phyloP scores from a whole-genome alignment of 2,113 vertebrate genomes.

The Rhinoderma darwinii region DNA sequence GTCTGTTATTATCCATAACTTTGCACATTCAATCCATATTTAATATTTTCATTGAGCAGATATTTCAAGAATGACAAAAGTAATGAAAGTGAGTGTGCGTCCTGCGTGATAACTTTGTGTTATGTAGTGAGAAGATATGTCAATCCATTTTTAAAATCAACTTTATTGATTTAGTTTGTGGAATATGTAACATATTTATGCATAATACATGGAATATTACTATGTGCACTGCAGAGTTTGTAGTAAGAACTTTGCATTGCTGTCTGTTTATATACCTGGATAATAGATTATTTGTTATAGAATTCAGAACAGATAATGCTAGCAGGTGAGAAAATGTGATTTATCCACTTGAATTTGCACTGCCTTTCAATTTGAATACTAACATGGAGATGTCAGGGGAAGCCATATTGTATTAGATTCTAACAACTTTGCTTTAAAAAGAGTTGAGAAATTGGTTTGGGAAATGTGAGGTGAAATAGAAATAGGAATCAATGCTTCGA shows the following conservation, averaged over 20 bases:
- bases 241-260: background rate
- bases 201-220: background rate
- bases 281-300: background rate
- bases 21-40: background rate
- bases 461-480: background rate
- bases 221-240: background rate
- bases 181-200: background rate
- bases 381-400: background rate
- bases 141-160: background rate
- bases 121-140: background rate
- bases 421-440: background rate
- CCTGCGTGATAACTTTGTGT: background rate
- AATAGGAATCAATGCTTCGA: background rate
- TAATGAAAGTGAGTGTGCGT: background rate
- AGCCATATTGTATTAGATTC: background rate
- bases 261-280: background rate
- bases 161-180: conserved; percentile 7
- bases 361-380: background rate
- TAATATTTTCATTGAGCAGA: background rate
- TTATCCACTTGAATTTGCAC: background rate
- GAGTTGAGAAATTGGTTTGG: background rate
- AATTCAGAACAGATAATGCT: background rate
- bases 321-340: background rate
- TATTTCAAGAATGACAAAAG: background rate
- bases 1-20: background rate